Evolutionary conservation across 2,888 invertebrate species (phyloP).

Genomic region (Dugesia japonica): DNA sequence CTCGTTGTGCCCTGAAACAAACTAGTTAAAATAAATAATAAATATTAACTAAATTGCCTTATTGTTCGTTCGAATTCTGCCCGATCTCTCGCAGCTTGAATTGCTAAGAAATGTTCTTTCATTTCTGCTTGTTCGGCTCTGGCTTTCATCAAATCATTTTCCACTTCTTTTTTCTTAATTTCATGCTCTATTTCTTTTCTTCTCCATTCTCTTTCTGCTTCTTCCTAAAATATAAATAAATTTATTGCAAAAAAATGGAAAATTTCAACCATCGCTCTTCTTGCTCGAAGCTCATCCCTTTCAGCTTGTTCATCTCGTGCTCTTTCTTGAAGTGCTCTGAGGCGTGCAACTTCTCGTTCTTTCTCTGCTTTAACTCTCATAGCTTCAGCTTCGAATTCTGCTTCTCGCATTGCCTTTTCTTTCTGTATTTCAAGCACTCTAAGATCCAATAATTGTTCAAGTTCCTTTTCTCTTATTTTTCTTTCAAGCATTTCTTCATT

Average conservation of each 20-base stretch:
- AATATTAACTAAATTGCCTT: conserved; percentile 33
- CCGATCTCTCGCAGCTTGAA: conserved; percentile 46
- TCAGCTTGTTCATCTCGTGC: conserved; percentile 47
- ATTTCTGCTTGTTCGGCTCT: conserved; percentile 44
- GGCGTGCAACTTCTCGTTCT: conserved; percentile 45
- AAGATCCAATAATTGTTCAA: conserved; percentile 44
- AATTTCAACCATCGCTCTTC: conserved; percentile 39
- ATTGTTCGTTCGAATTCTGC: conserved; percentile 47
- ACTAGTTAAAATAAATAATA: background rate
- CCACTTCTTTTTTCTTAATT: conserved; percentile 43
- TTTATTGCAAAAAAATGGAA: background rate
- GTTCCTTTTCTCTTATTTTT: conserved; percentile 41
- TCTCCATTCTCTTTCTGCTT: conserved; percentile 48
- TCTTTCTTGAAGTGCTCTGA: conserved; percentile 45
- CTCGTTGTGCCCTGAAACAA: conserved; percentile 46
- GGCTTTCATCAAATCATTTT: conserved; percentile 44
- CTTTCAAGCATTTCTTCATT: conserved; percentile 43
- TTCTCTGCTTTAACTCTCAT: conserved; percentile 46
- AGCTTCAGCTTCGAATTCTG: conserved; percentile 34
- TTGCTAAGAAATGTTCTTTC: conserved; percentile 47
- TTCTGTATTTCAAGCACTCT: conserved; percentile 46
- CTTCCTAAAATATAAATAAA: conserved; percentile 39
- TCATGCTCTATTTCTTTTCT: conserved; percentile 44
- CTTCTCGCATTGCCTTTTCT: conserved; percentile 43
- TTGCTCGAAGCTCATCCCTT: conserved; percentile 45